Evolutionary conservation across 2,113 vertebrate genomes (phyloP).

Genomic region (Sterrhoptilus dennistouni): DNA sequence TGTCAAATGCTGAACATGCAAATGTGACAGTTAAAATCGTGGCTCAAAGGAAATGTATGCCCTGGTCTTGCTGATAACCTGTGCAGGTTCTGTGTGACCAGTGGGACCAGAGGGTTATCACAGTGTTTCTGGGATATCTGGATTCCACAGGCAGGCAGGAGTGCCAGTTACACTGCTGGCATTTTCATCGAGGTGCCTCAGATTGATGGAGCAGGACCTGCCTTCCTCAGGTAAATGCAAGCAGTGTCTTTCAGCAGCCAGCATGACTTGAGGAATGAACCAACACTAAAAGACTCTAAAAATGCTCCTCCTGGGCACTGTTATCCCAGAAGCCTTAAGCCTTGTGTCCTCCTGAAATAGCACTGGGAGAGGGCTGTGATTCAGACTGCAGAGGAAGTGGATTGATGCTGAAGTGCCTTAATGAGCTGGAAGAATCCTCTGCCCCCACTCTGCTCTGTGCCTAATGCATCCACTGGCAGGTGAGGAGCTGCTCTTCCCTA

Average conservation of each 20-base stretch:
- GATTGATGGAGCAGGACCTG: neutral
- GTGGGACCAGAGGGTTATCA: neutral
- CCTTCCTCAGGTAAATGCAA: neutral
- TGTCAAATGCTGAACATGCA: constrained; percentile 20
- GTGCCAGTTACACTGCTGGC: neutral
- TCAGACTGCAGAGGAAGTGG: neutral
- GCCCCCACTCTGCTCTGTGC: neutral
- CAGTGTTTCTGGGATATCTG: neutral
- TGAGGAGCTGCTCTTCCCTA: neutral
- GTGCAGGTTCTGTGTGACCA: neutral
- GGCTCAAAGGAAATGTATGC: neutral
- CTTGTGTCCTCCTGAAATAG: neutral
- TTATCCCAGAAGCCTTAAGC: constrained; percentile 32
- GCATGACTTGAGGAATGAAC: neutral
- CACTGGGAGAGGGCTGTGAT: neutral
- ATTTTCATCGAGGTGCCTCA: neutral
- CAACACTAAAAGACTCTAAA: neutral
- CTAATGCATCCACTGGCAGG: constrained; percentile 16
- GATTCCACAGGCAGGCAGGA: neutral
- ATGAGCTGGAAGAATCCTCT: neutral
- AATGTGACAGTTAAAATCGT: neutral
- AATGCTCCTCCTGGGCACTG: neutral
- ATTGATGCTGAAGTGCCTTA: constrained; percentile 55
- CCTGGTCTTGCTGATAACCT: neutral
- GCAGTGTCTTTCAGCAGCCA: neutral